These are phyloP conservation scores for Adelognathus sp. DNA, from an alignment of 2,888 invertebrate genomes.

Conservation along the genomic window DNA sequence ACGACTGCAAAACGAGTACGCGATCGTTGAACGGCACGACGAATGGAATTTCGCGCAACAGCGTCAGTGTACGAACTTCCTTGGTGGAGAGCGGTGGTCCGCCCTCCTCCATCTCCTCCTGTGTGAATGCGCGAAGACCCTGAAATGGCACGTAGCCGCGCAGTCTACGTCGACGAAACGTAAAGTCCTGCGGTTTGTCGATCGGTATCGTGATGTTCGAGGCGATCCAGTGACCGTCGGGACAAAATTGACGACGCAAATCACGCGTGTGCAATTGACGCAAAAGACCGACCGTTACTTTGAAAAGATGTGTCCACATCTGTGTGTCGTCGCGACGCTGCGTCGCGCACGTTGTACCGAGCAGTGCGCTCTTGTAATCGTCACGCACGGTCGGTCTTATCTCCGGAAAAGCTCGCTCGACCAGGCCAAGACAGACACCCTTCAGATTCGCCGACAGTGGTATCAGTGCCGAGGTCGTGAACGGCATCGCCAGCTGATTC, in stretches of 20 bases:
- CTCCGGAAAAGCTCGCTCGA: slow-evolving; percentile 93
- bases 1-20: slow-evolving; percentile 91
- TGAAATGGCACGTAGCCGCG: slow-evolving; percentile 83
- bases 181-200: slow-evolving; percentile 83
- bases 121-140: slow-evolving; percentile 83
- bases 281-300: slow-evolving; percentile 89
- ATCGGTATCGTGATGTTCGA: slow-evolving; percentile 81
- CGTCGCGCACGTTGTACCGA: slow-evolving; percentile 63
- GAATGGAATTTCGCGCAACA: slow-evolving; percentile 96
- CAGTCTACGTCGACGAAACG: slow-evolving; percentile 81
- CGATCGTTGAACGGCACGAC: slow-evolving; percentile 95
- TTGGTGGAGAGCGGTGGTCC: slow-evolving; percentile 93
- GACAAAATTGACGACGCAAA: slow-evolving; percentile 90
- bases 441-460: slow-evolving; percentile 88
- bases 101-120: slow-evolving; percentile 87
- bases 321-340: slow-evolving; percentile 82
- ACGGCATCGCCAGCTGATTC: slow-evolving; percentile 84
- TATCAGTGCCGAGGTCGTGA: slow-evolving; percentile 88
- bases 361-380: slow-evolving; percentile 84
- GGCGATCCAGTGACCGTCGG: slow-evolving; percentile 87
- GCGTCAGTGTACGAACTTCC: slow-evolving; percentile 93
- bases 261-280: slow-evolving; percentile 94
- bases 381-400: slow-evolving; percentile 85
- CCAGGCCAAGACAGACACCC: slow-evolving; percentile 91
- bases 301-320: slow-evolving; percentile 91